Percentiles rank a stretch among this genome's conserved stretches.
phyloP scores from a whole-genome alignment of 2,113 vertebrate species.

The Corythoichthys intestinalis region DNA sequence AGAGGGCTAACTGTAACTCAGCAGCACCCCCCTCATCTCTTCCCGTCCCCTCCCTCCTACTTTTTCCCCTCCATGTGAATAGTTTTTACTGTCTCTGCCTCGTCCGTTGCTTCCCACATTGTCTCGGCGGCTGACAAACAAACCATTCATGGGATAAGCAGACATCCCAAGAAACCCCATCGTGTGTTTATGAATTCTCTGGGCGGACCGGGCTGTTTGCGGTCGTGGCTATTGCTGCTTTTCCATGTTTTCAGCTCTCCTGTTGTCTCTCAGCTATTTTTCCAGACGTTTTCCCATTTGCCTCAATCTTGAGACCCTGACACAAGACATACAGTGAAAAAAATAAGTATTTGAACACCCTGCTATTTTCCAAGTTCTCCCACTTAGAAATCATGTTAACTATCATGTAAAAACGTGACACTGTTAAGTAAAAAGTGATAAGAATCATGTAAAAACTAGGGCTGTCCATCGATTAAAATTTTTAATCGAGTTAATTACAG shows the following conservation, averaged over 20 bases:
- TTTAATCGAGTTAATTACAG: too few species aligned
- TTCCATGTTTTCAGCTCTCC: slow-evolving; percentile 27
- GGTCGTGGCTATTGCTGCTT: slow-evolving; percentile 40
- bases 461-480: too few species aligned
- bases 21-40: background rate
- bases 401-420: too few species aligned
- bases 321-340: background rate
- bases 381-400: too few species aligned
- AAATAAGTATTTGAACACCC: too few species aligned
- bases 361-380: too few species aligned
- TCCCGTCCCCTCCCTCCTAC: background rate
- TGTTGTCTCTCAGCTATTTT: slow-evolving; percentile 25
- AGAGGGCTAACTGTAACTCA: slow-evolving; percentile 10
- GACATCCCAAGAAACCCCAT: slow-evolving; percentile 54
- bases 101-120: slow-evolving; percentile 25
- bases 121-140: slow-evolving; percentile 44
- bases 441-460: too few species aligned
- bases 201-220: slow-evolving; percentile 42
- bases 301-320: background rate
- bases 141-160: slow-evolving; percentile 46
- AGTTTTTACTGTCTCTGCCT: slow-evolving; percentile 19
- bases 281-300: slow-evolving; percentile 21
- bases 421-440: too few species aligned
- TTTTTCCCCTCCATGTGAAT: background rate
- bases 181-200: slow-evolving; percentile 66